Conservation (phyloP, 1,140 invertebrate genomes). For the Anoplolepis gracilipes region DNA sequence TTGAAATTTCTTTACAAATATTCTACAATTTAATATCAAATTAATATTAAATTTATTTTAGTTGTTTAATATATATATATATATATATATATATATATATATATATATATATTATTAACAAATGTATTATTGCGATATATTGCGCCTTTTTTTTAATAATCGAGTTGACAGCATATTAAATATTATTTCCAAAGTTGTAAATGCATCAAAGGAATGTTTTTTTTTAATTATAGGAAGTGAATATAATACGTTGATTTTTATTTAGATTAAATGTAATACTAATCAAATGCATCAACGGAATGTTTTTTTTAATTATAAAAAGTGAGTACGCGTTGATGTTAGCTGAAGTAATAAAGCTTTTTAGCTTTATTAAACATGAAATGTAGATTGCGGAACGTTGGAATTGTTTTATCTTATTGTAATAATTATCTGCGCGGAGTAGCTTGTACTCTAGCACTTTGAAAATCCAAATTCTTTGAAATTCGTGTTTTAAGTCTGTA, state of each 20-base stretch:
- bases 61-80: background rate
- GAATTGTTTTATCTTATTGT: background rate
- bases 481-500: background rate
- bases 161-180: no score
- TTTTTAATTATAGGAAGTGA: background rate
- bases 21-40: background rate
- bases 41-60: slow-evolving; percentile 3
- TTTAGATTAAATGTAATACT: no score
- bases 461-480: background rate
- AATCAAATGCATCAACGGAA: no score
- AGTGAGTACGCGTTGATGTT: background rate
- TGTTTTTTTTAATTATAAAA: background rate
- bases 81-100: no score
- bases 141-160: background rate
- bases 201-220: no score
- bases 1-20: background rate
- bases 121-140: background rate
- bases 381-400: background rate
- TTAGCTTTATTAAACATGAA: background rate
- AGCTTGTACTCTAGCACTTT: background rate
- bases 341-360: background rate
- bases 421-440: background rate
- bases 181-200: no score
- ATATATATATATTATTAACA: slow-evolving; percentile 1
- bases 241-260: background rate